Conservation (phyloP, 1,140 invertebrate species). For the Drosophila prosaltans region DNA sequence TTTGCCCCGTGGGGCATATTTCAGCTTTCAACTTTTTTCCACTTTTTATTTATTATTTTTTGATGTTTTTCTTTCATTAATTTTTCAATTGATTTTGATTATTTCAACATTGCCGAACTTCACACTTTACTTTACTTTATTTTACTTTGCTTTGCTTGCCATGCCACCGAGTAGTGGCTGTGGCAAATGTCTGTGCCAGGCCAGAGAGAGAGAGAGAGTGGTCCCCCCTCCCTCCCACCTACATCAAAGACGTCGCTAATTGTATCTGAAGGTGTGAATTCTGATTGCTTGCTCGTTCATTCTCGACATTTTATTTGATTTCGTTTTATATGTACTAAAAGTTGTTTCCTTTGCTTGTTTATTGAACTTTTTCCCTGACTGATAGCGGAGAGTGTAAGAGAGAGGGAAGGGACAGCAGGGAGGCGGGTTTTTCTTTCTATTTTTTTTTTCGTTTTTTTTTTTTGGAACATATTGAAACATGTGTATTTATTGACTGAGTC, state of each 20-base stretch:
- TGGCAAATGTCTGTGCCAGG: background rate
- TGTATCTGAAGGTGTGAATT: constrained; percentile 67
- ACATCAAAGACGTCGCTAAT: constrained; percentile 74
- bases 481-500: constrained; percentile 55
- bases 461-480: constrained; percentile 66
- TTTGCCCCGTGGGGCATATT: constrained; percentile 33
- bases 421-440: too few relatives aligned
- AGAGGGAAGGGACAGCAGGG: background rate
- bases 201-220: too few relatives aligned
- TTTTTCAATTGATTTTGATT: constrained; percentile 43
- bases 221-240: background rate
- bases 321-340: constrained; percentile 33
- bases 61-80: constrained; percentile 31
- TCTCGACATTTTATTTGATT: constrained; percentile 69
- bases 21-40: constrained; percentile 16
- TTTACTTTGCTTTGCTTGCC: background rate
- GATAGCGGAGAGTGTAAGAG: constrained; percentile 36
- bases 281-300: constrained; percentile 56
- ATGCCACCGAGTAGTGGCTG: background rate
- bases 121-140: constrained; percentile 33
- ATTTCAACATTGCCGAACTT: constrained; percentile 39
- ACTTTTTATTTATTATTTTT: constrained; percentile 7
- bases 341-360: constrained; percentile 56
- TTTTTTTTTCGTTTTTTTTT: constrained; percentile 21
- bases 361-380: constrained; percentile 68